phyloP scores from a whole-genome alignment of 2,797 vertebrate species.

The Cygnus olor region DNA sequence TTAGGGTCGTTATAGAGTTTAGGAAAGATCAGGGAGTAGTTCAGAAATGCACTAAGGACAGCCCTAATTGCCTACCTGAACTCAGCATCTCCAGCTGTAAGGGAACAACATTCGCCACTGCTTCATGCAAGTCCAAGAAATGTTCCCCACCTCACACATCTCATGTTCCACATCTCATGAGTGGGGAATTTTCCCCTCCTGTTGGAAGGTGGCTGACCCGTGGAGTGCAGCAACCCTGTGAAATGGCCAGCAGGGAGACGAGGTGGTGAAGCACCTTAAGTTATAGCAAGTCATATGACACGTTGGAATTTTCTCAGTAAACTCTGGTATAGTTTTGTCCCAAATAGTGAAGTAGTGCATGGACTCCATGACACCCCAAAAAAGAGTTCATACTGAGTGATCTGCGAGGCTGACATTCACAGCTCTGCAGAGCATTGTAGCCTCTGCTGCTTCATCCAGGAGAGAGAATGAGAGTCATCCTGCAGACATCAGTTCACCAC shows the following conservation, averaged over 20 bases:
- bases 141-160: neutral
- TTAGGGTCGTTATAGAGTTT: neutral
- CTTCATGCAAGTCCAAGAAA: neutral
- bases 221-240: neutral
- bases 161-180: neutral
- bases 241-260: neutral
- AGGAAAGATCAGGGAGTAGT: neutral
- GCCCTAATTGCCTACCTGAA: neutral
- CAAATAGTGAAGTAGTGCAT: neutral
- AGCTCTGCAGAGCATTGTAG: slow-evolving; percentile 60
- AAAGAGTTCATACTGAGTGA: slow-evolving; percentile 10
- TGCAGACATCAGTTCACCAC: slow-evolving; percentile 79
- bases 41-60: neutral
- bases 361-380: neutral
- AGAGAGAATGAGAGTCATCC: slow-evolving; percentile 76
- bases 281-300: neutral
- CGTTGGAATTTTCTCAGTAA: neutral
- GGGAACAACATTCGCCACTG: accelerated
- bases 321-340: neutral
- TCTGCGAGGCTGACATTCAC: slow-evolving; percentile 12
- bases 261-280: neutral
- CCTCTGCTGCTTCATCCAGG: slow-evolving; percentile 78
- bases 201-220: neutral
- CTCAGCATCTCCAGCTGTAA: neutral
- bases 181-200: neutral